Evolutionary conservation across 1,140 invertebrate species (phyloP).

Genomic region (Bombus confusus): DNA sequence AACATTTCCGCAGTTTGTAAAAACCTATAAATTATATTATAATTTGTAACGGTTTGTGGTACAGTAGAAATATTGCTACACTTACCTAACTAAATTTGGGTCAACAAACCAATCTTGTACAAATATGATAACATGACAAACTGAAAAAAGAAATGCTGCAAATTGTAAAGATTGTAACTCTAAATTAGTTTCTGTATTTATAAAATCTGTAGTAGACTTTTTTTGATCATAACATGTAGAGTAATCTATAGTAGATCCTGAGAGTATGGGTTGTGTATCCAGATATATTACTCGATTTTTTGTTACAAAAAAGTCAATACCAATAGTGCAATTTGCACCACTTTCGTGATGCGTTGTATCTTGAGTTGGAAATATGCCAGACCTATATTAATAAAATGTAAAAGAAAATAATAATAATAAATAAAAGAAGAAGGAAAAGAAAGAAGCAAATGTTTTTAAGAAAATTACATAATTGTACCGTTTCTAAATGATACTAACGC

Average conservation of each 20-base stretch:
- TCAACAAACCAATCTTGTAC: constrained; percentile 94
- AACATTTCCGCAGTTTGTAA: constrained; percentile 93
- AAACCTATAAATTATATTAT: constrained; percentile 84
- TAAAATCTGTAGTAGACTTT: constrained; percentile 84
- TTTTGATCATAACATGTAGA: constrained; percentile 82
- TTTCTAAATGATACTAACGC: constrained; percentile 66
- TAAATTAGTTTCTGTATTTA: constrained; percentile 85
- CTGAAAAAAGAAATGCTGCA: constrained; percentile 91
- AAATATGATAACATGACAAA: constrained; percentile 94
- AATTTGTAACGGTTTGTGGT: neutral
- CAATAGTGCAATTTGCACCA: constrained; percentile 84
- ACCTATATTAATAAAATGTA: constrained; percentile 63
- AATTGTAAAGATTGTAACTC: constrained; percentile 91
- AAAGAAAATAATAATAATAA: too few relatives aligned
- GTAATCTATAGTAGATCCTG: constrained; percentile 85
- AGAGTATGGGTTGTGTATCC: constrained; percentile 86
- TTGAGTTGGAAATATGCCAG: constrained; percentile 82
- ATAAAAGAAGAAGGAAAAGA: neutral
- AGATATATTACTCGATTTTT: constrained; percentile 85
- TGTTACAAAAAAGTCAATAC: constrained; percentile 86
- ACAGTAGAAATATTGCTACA: neutral
- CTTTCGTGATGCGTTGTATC: constrained; percentile 82
- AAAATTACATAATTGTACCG: neutral
- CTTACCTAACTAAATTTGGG: constrained; percentile 87
- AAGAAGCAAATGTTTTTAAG: neutral